A percentile compares a stretch with the other conserved stretches of the same genome.
These are phyloP conservation scores for Athalia cordata DNA, from an alignment of 2,888 invertebrate species.

Conservation along the genomic window DNA sequence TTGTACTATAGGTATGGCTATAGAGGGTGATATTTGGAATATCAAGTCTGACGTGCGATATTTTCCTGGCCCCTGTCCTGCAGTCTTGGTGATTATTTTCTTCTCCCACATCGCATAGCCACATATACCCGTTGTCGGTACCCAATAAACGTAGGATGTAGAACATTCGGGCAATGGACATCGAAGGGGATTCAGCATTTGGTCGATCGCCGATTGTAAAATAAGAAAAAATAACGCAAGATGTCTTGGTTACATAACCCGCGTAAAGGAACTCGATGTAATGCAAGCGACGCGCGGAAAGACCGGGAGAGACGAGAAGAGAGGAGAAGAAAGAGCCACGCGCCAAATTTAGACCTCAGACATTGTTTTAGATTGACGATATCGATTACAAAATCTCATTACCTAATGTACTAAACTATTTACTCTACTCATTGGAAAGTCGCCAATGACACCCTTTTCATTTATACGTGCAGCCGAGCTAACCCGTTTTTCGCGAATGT, in stretches of 20 bases:
- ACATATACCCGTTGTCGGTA: not conserved
- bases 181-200: no score
- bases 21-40: not conserved
- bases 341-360: conserved; percentile 67
- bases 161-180: no score
- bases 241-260: conserved; percentile 64
- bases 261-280: conserved; percentile 61
- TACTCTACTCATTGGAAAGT: conserved; percentile 20
- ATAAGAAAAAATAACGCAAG: conserved; percentile 47
- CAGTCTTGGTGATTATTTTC: no score
- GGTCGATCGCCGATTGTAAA: no score
- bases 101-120: no score
- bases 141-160: not conserved
- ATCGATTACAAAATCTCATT: conserved; percentile 67
- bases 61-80: no score
- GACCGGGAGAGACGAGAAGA: conserved; percentile 10
- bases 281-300: conserved; percentile 30
- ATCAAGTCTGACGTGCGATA: no score
- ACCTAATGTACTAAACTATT: conserved; percentile 44
- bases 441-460: conserved; percentile 26
- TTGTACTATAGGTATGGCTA: conserved; percentile 6
- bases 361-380: conserved; percentile 67
- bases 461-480: conserved; percentile 7
- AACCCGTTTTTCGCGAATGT: not conserved
- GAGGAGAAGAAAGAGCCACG: conserved; percentile 34